Evolutionary conservation across 2,888 invertebrate genomes (phyloP).

Genomic region (Zaprionus lineosus): DNA sequence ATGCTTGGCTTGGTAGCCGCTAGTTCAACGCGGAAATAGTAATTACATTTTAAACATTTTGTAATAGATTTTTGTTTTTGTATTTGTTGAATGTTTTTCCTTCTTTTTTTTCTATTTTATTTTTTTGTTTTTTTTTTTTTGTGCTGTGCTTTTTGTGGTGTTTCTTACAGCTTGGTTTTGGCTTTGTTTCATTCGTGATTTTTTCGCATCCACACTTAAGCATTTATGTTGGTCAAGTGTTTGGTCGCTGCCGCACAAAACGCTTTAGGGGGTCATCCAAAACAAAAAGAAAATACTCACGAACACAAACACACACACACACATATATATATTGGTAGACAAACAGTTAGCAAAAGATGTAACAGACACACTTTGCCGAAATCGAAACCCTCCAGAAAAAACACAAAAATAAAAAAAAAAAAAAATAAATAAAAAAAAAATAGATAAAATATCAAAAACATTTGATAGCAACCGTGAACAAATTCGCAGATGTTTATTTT

Average conservation of each 20-base stretch:
- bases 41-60: conserved; percentile 70
- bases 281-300: conserved; percentile 23
- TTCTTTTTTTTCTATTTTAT: conserved; percentile 34
- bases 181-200: conserved; percentile 51
- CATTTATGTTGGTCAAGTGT: conserved; percentile 76
- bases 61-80: conserved; percentile 66
- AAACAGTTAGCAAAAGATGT: conserved; percentile 71
- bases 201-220: conserved; percentile 48
- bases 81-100: conserved; percentile 29
- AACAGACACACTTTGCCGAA: conserved; percentile 53
- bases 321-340: conserved; percentile 35
- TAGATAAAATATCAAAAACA: conserved; percentile 12
- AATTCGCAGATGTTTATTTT: conserved; percentile 54
- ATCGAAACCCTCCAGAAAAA: conserved; percentile 14
- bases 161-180: conserved; percentile 10
- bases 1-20: not conserved
- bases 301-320: conserved; percentile 30
- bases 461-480: conserved; percentile 31
- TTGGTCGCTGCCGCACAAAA: conserved; percentile 34
- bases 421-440: conserved; percentile 30
- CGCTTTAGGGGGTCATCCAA: conserved; percentile 50
- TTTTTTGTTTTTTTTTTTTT: conserved; percentile 34
- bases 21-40: conserved; percentile 68
- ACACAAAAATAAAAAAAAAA: no score
- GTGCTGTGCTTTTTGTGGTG: conserved; percentile 4